phyloP scores from a whole-genome alignment of 2,113 vertebrate genomes.

The Coptodon rendalli region DNA sequence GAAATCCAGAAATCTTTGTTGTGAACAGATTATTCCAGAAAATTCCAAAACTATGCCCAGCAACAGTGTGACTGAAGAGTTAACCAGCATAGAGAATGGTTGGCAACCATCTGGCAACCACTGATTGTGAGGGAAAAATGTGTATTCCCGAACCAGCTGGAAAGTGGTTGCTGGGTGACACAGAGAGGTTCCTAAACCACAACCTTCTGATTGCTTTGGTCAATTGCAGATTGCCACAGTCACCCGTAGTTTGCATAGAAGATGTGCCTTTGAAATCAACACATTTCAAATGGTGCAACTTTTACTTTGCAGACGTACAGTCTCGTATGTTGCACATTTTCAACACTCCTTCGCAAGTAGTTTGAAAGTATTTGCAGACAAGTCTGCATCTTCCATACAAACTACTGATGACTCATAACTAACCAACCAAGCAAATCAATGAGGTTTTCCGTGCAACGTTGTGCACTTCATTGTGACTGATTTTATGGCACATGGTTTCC shows the following conservation, averaged over 20 bases:
- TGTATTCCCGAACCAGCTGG: background rate
- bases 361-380: background rate
- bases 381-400: background rate
- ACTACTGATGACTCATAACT: background rate
- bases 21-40: background rate
- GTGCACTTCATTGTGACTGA: background rate
- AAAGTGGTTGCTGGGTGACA: background rate
- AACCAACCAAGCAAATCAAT: background rate
- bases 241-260: background rate
- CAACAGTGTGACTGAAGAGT: background rate
- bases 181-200: background rate
- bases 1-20: background rate
- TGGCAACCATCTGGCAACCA: background rate
- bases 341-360: background rate
- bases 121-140: background rate
- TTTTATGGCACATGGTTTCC: background rate
- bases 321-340: background rate
- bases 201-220: background rate
- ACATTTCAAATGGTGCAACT: background rate
- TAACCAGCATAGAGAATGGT: background rate
- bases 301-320: background rate
- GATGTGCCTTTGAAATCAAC: background rate
- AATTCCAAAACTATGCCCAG: background rate
- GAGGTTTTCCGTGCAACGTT: background rate
- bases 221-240: background rate